phyloP scores from a whole-genome alignment of 2,113 vertebrate species.

The Oxygymnocypris stewartii region DNA sequence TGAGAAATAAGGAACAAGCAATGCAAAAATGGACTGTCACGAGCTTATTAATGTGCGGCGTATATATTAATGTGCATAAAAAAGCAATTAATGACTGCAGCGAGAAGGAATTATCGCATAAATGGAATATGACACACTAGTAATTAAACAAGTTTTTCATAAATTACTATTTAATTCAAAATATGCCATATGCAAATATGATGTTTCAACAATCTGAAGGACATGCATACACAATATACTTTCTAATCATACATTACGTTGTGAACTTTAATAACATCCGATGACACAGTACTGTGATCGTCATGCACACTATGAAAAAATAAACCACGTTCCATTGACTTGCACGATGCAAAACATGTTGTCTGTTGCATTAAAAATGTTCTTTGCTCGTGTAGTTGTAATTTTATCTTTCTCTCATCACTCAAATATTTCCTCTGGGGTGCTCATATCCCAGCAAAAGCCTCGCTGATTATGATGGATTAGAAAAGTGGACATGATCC shows the following conservation, averaged over 20 bases:
- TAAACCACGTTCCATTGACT: neutral
- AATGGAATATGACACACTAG: constrained; percentile 41
- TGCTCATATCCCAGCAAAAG: neutral
- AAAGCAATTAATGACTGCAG: constrained; percentile 39
- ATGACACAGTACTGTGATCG: neutral
- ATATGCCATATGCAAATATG: constrained; percentile 24
- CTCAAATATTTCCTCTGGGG: neutral
- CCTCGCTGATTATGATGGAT: constrained; percentile 14
- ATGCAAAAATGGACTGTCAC: neutral
- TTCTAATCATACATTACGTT: neutral
- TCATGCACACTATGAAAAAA: neutral
- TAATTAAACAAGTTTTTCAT: constrained; percentile 37
- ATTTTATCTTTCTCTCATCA: constrained; percentile 1
- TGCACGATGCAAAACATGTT: neutral
- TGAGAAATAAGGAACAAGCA: constrained; percentile 13
- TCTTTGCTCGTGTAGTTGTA: neutral
- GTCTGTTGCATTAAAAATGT: neutral
- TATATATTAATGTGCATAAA: constrained; percentile 37
- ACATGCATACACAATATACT: neutral
- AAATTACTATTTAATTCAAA: constrained; percentile 33
- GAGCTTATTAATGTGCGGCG: neutral
- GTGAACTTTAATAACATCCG: neutral
- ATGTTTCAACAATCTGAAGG: constrained; percentile 5
- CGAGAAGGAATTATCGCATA: constrained; percentile 30
- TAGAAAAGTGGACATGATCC: constrained; percentile 1